These are phyloP conservation scores for Stramonita haemastoma DNA, from an alignment of 2,888 invertebrate genomes.

Conservation along the genomic window DNA sequence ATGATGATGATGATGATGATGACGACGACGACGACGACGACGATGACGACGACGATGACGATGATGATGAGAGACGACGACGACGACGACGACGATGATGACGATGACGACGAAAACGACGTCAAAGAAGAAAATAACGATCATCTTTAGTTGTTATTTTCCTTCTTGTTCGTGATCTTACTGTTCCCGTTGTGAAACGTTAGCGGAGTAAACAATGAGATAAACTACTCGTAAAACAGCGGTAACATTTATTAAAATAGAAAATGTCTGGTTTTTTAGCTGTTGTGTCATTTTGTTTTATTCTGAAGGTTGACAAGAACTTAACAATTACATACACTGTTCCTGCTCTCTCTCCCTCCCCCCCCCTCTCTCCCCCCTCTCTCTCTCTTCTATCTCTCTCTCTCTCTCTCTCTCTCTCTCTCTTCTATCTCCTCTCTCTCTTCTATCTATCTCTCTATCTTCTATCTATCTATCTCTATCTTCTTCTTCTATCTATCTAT, in stretches of 20 bases:
- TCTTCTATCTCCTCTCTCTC: neutral
- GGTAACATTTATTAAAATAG: no score
- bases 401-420: neutral
- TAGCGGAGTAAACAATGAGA: no score
- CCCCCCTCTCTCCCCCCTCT: neutral
- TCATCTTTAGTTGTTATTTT: no score
- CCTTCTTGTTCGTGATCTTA: no score
- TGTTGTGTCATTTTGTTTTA: no score
- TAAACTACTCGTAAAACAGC: no score
- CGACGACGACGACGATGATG: neutral
- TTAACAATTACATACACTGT: neutral
- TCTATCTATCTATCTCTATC: neutral
- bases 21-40: neutral
- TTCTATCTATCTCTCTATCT: neutral
- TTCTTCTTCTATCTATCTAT: neutral
- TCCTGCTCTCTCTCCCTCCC: neutral
- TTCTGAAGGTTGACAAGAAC: neutral
- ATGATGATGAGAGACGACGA: neutral
- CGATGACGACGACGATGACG: neutral
- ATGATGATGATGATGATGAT: neutral
- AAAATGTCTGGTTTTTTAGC: no score
- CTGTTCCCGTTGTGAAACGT: no score
- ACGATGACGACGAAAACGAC: neutral
- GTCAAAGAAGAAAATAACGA: neutral
- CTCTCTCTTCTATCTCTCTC: neutral